Evolutionary conservation across 2,888 invertebrate species (phyloP), one percentile per base, ranked within the genome.

Genomic region (Ophion slaviceki): DNA sequence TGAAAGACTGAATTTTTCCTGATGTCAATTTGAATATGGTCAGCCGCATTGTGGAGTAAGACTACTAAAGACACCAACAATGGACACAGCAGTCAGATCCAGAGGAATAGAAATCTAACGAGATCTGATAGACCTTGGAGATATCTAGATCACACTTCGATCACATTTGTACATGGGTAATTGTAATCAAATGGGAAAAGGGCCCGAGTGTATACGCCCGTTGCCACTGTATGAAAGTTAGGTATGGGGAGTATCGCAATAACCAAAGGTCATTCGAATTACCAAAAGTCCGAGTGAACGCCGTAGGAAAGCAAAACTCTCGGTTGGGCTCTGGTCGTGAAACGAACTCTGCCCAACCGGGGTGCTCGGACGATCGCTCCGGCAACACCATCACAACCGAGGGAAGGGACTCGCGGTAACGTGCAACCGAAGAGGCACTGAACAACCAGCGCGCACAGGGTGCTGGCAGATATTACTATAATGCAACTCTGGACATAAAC

Each of bases 401-500:
- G 61, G n/a, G 20, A 62, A 62, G 70, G 80, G 75, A 72, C 67
- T 75, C 76, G 68, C 67, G 79, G 82, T 80, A 85, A 80, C 85
- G 78, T 74, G 66, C n/a, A 59, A 28, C 74, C 72, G 62, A 85
- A 90, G 89, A 91, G 90, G 91, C 88, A 90, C 89, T 86, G 90
- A 91, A 90, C 90, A 90, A 90, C 88, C 90, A 89, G 90, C 90
- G 89, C 90, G 90, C 91, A 89, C 90, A 89, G 90, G 90, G 90
- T 90, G 89, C 92, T 92, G 90, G 90, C 91, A 91, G 93, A 91
- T 93, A 93, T 92, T 93, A 93, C 93, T 92, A 92, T 93, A 93
- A 93, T 93, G 93, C 93, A 92, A 93, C 93, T 92, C 91, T 90
- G 93, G 90, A 92, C 93, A 93, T 94, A 93, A 94, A 94, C 93